phyloP scores from a whole-genome alignment of 2,797 vertebrate species.

The Argentina silus region DNA sequence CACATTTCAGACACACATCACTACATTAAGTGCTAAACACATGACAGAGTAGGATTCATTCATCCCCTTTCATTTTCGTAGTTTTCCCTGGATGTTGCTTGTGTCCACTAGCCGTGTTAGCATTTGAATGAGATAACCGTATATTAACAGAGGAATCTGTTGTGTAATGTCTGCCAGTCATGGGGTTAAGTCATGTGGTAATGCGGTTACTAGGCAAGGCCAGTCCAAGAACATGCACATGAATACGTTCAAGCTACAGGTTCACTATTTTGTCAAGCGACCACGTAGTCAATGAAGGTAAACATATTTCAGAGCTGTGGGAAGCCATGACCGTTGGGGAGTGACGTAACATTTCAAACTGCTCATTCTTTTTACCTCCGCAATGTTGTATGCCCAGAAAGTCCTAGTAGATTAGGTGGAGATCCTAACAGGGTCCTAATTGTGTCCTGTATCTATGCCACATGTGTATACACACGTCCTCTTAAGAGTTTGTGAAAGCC shows the following conservation, averaged over 20 bases:
- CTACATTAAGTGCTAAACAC: neutral
- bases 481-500: slow-evolving; percentile 67
- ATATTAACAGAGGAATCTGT: neutral
- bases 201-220: neutral
- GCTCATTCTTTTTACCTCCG: slow-evolving; percentile 26
- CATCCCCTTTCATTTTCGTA: neutral
- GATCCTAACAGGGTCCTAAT: slow-evolving; percentile 66
- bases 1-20: neutral
- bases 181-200: neutral
- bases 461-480: slow-evolving; percentile 67
- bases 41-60: neutral
- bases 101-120: neutral
- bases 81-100: neutral
- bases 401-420: slow-evolving; percentile 43
- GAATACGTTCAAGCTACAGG: slow-evolving; percentile 9
- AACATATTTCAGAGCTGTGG: neutral
- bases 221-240: neutral
- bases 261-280: neutral
- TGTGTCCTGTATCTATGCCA: slow-evolving; percentile 71
- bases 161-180: neutral
- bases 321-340: slow-evolving; percentile 44
- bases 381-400: slow-evolving; percentile 34
- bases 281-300: slow-evolving; percentile 8
- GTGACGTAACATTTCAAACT: slow-evolving; percentile 60
- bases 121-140: neutral